Percentiles rank a stretch among this genome's conserved stretches.
These are phyloP conservation scores for Anastrepha obliqua DNA, from an alignment of 1,140 invertebrate genomes.

Conservation along the genomic window DNA sequence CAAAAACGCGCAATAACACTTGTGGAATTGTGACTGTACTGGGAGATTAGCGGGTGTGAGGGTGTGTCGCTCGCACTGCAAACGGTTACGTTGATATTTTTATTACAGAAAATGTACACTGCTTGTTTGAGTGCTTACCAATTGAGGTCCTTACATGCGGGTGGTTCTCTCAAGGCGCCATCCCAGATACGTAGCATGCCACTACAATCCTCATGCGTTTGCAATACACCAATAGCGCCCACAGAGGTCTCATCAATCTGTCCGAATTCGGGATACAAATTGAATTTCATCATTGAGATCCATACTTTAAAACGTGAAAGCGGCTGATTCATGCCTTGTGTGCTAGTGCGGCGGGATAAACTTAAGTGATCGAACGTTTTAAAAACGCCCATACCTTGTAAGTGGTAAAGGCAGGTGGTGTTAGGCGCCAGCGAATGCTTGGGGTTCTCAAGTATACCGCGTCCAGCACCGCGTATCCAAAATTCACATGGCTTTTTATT, in stretches of 20 bases:
- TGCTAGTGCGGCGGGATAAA: constrained; percentile 66
- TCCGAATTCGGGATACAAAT: constrained; percentile 75
- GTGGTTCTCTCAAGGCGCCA: constrained; percentile 84
- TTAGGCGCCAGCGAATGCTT: constrained; percentile 88
- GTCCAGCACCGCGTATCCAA: constrained; percentile 85
- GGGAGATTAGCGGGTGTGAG: constrained; percentile 39
- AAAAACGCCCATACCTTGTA: constrained; percentile 77
- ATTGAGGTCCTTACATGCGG: constrained; percentile 86
- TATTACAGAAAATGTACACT: background rate
- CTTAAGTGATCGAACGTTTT: constrained; percentile 73
- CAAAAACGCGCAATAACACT: constrained; percentile 86
- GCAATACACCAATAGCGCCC: constrained; percentile 75
- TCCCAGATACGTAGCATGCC: constrained; percentile 90
- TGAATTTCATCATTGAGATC: constrained; percentile 91
- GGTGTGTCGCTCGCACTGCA: constrained; percentile 54
- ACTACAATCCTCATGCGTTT: constrained; percentile 83
- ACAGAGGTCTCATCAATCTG: constrained; percentile 77
- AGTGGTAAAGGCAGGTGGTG: constrained; percentile 90
- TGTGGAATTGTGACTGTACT: constrained; percentile 78
- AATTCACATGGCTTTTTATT: constrained; percentile 90
- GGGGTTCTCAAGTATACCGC: constrained; percentile 86
- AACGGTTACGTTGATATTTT: background rate
- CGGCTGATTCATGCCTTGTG: constrained; percentile 66
- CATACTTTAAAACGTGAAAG: constrained; percentile 85
- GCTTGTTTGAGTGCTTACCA: constrained; percentile 77